These are phyloP conservation scores for Selenia dentaria DNA, from an alignment of 2,888 invertebrate species.

Conservation along the genomic window DNA sequence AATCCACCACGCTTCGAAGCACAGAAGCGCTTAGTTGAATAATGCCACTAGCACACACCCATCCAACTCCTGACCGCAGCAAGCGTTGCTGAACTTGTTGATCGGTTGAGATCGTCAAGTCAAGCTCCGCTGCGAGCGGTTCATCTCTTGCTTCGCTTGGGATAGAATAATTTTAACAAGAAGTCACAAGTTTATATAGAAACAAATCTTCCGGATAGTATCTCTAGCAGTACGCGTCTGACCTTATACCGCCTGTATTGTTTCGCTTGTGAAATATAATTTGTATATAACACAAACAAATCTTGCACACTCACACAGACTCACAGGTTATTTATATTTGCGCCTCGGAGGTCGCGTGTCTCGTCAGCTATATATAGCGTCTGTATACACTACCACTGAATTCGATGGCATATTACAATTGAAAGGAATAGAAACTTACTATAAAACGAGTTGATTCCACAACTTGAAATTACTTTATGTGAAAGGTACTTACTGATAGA, in stretches of 20 bases:
- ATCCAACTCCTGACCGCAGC: too few species aligned
- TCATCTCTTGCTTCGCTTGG: too few species aligned
- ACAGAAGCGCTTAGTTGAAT: too few species aligned
- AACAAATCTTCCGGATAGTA: background rate
- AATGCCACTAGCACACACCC: too few species aligned
- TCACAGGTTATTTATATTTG: constrained; percentile 61
- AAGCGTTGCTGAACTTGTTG: too few species aligned
- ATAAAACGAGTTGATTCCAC: background rate
- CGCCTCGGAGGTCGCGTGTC: constrained; percentile 67
- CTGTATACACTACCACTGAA: constrained; percentile 16
- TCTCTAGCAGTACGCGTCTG: constrained; percentile 37
- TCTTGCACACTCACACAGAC: constrained; percentile 50
- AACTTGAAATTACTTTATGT: too few species aligned
- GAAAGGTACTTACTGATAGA: too few species aligned
- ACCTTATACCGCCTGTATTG: constrained; percentile 60
- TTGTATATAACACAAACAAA: constrained; percentile 62
- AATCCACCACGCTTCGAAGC: too few species aligned
- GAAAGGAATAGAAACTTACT: constrained; percentile 8
- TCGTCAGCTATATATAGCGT: constrained; percentile 25
- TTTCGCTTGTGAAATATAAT: constrained; percentile 71
- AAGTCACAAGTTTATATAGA: too few species aligned
- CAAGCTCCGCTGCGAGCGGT: too few species aligned
- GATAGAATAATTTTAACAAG: too few species aligned
- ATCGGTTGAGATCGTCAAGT: too few species aligned
- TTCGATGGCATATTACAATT: constrained; percentile 17